A percentile compares a stretch with the other conserved stretches of the same genome.
Evolutionary conservation across 2,797 vertebrate genomes (phyloP).

Genomic region (Oceanodroma leucorhoa): DNA sequence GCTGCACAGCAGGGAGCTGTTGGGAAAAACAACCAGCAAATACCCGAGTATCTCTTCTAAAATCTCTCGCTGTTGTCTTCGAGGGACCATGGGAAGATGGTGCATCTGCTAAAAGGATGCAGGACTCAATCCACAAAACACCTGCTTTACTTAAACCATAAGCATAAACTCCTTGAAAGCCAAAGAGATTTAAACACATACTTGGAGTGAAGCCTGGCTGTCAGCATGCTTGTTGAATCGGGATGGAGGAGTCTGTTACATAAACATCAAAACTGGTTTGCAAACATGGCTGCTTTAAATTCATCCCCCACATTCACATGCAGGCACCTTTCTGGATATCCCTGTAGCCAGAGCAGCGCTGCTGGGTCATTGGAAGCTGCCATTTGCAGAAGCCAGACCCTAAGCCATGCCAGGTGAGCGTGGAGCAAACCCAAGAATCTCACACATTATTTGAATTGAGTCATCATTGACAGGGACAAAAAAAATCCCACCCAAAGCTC

Average conservation of each 20-base stretch:
- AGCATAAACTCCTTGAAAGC: slow-evolving; percentile 8
- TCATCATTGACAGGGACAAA: slow-evolving; percentile 31
- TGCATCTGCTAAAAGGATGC: neutral
- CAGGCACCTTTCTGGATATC: neutral
- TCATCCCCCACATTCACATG: neutral
- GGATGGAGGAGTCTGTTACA: neutral
- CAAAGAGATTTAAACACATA: neutral
- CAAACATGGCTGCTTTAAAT: neutral
- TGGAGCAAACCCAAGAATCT: slow-evolving; percentile 49
- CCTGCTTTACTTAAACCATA: neutral
- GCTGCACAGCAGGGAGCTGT: neutral
- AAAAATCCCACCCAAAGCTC: slow-evolving; percentile 37
- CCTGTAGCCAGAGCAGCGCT: neutral
- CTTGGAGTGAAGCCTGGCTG: slow-evolving; percentile 11
- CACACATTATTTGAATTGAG: slow-evolving; percentile 45
- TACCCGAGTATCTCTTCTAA: neutral
- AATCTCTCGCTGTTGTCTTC: neutral
- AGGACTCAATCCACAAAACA: neutral
- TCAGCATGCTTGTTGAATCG: neutral
- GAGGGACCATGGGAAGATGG: neutral
- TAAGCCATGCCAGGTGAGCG: neutral
- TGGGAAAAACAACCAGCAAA: neutral
- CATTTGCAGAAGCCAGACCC: slow-evolving; percentile 32
- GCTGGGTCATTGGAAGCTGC: slow-evolving; percentile 21
- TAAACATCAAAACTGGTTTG: neutral